Evolutionary conservation across 2,113 vertebrate species (phyloP), one percentile per base, ranked within the genome.

Genomic region (Serilophus lunatus): DNA sequence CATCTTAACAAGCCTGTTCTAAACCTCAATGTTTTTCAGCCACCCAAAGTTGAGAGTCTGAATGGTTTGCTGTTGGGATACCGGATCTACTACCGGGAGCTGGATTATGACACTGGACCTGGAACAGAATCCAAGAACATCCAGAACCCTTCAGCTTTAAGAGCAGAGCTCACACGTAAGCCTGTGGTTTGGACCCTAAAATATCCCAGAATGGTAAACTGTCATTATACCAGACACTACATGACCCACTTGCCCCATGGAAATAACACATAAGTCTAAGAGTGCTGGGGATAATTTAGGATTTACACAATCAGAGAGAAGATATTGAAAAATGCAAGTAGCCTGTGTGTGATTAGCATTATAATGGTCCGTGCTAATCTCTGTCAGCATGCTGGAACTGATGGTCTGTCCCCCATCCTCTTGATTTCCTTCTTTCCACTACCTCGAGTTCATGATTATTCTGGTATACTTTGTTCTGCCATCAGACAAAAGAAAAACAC

Each of bases 31-130:
- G 38, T 96, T 84, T 97, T 86, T 7, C 93, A 99, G 99, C 98
- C 97, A 12, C 99, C 99, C 7, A 98, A 95, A 59, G 98, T 97
- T 1, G 98, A 98, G 92, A 98, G 98, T 47, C 82, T 99, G 42
- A 99, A 99, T 1, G 99, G 99, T 16, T 97, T 99, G 59, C 93
- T 99, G 66, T 85, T 99, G 95, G 99, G 99, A 9, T 99, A 99
- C 93, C 97, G 99, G 23, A 98, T 99, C 89, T 99, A 99, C 97
- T 99, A 99, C 84, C 97, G 98, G 18, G 99, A 99, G 96, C 98
- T 99, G 90, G 98, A 98, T 15, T 96, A 96, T 0, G 99, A 99
- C 91, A 23, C 87, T 2, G 96, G 97, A 29, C 42, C 96, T 6
- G 93, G 83, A 77, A 64, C 94, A 1, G 98, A 95, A 75, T 81